Evolutionary conservation across 2,888 invertebrate species (phyloP), one percentile per base, ranked within the genome.

Genomic region (Hoplodrina blanda): DNA sequence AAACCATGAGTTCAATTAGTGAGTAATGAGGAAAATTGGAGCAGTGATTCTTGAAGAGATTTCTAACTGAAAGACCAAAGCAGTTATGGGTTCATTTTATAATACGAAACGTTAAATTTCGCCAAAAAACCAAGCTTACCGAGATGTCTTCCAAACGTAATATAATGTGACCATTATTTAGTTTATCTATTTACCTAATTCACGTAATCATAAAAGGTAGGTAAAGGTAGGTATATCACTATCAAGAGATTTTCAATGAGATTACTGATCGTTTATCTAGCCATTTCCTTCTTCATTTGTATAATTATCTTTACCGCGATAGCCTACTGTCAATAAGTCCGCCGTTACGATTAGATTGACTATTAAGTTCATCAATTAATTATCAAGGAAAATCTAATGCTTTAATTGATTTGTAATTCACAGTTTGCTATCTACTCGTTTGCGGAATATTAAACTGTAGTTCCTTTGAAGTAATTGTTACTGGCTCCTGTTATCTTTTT

Each of bases 1-100:
- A 33, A 62, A 62, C 52, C 44, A 80, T 63, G 70, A 70, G 70
- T 44, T 63, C 62, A 76, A 80, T 76, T 66, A 80, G 62, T 61
- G 53, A 69, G 49, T 61, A 65, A 80, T 70, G 70, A 53, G 53
- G 59, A 59, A 25, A 69, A 76, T 69, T 19, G 50, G 53, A 76
- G 69, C 56, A 66, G 70, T 25, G 20, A 56, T 57, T 44, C 53
- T 37, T 4, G 33, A 56, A 20, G 41, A 67, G 46, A 59, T 69
- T 65, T 75, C 52, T 53, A 50, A 33, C 37, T 50, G 13, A 54
- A 19, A 13, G 0, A 41, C 44, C 0, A 25, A 44, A 13, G 49
- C 19, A 57, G 7, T 33, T 44, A 11, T 15, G n/a, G 15, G 4
- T 49, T 0, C 0, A 17, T 41, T 73, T 30, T 30, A 62, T 53